A percentile compares a stretch with the other conserved stretches of the same genome.
These are phyloP conservation scores for Crenichthys baileyi DNA, from an alignment of 2,797 vertebrate species.

Conservation along the genomic window DNA sequence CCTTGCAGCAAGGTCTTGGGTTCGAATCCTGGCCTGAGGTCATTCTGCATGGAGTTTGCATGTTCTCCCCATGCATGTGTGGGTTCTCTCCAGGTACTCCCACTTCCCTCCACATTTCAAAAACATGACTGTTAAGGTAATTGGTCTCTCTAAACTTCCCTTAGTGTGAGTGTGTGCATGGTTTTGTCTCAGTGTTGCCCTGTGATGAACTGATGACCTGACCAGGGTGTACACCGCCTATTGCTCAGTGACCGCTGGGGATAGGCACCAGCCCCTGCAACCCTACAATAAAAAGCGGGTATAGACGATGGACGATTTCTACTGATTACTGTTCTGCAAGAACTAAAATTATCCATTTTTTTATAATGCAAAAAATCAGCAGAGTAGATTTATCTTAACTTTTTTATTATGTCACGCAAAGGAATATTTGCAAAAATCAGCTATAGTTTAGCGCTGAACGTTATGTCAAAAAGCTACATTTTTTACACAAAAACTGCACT, in stretches of 20 bases:
- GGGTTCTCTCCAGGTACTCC: not conserved
- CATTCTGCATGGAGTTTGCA: not conserved
- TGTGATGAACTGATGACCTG: not conserved
- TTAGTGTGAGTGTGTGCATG: not conserved
- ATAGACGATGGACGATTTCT: not conserved
- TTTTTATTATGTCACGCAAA: not conserved
- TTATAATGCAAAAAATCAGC: not conserved
- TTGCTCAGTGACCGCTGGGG: not conserved
- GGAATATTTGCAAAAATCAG: not conserved
- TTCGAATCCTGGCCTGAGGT: not conserved
- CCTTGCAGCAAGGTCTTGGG: not conserved
- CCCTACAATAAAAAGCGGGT: not conserved
- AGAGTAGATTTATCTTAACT: not conserved
- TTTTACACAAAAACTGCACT: not conserved
- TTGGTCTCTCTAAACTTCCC: not conserved
- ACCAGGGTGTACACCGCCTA: not conserved
- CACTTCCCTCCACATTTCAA: not conserved
- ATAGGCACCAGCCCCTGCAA: too few relatives aligned
- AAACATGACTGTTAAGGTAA: not conserved
- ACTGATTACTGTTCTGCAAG: not conserved
- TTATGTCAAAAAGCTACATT: not conserved
- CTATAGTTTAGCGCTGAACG: not conserved
- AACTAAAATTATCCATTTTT: not conserved
- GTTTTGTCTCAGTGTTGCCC: not conserved
- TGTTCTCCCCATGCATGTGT: not conserved